phyloP scores from a whole-genome alignment of 1,140 invertebrate genomes.

The Aphidius gifuensis region DNA sequence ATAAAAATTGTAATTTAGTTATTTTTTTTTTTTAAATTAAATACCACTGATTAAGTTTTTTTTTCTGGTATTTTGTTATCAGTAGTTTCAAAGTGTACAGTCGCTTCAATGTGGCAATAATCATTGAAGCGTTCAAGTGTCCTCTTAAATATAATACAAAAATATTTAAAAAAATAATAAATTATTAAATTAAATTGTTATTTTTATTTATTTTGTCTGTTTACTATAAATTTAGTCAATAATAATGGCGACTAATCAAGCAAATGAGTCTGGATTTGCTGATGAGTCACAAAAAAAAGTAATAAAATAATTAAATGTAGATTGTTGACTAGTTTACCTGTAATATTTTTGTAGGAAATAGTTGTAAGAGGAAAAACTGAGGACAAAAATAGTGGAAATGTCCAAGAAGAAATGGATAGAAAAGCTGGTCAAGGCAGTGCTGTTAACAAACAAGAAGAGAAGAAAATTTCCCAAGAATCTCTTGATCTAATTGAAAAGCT shows the following conservation, averaged over 20 bases:
- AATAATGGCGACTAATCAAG: conserved; percentile 80
- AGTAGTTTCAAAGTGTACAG: conserved; percentile 25
- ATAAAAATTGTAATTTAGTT: no score
- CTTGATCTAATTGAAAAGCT: no score
- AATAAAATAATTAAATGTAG: conserved; percentile 7
- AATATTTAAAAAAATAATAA: no score
- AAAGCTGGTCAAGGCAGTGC: no score
- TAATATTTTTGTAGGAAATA: no score
- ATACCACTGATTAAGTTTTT: neutral
- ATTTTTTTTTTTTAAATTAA: no score
- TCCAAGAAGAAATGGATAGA: no score
- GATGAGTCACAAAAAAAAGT: conserved; percentile 91
- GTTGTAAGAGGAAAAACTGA: no score
- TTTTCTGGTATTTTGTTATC: conserved; percentile 12
- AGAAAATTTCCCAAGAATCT: no score
- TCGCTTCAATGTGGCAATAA: conserved; percentile 36
- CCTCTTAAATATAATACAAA: neutral
- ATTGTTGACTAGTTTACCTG: no score
- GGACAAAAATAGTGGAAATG: no score
- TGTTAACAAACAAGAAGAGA: no score
- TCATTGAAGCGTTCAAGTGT: conserved; percentile 28
- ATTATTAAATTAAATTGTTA: neutral
- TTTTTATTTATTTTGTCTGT: neutral
- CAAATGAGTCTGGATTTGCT: conserved; percentile 90
- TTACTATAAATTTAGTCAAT: neutral